Base-by-base conservation (phyloP, 2,113 vertebrate genomes). In the Melanocharis versteri region DNA sequence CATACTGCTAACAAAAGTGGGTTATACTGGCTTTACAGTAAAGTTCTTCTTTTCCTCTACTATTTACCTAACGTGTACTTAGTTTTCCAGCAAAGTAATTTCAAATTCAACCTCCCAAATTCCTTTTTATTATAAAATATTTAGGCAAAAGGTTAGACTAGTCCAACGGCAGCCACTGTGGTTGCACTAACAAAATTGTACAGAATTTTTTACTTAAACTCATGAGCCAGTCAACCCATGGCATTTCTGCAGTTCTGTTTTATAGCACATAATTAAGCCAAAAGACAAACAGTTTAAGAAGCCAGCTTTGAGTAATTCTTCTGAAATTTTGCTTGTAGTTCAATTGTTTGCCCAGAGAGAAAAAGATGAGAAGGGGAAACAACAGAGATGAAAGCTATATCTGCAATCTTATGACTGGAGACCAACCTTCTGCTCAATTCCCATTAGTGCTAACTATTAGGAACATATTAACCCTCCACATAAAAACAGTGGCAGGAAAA, bases 261-360 rank as follows among this genome's bases (percentile, higher is more conserved):
- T 1, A 2, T 6, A 70, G 22, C 1, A 1, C 16, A 0, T 20
- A 57, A 56, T 1, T 48, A 26, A 80, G 50, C 39, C 33, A 50
- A 61, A 76, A 85, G 2, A 8, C n/a, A 69, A 82, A 42, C 24
- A 14, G 7, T 33, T 82, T 30, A 71, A 60, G 70, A 53, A 93
- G 42, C 16, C 56, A 80, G 19, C 27, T 83, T 50, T 73, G n/a
- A 89, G n/a, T 45, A 51, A 54, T 13, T 69, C 31, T 60, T 78
- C 50, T 66, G 51, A 86, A 76, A 69, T 62, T 70, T 58, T 91
- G 27, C 47, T 78, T 68, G 37, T 17, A 70, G 31, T 53, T 83
- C 58, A 54, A 9, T 31, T 83, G 47, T 47, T 93, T 66, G 30
- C n/a, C 76, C 15, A 10, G 44, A 51, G 68, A 89, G 31, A 27